Evolutionary conservation across 2,888 invertebrate species (phyloP), one percentile per base, ranked within the genome.

Genomic region (Lepidocyrtinus sp.): DNA sequence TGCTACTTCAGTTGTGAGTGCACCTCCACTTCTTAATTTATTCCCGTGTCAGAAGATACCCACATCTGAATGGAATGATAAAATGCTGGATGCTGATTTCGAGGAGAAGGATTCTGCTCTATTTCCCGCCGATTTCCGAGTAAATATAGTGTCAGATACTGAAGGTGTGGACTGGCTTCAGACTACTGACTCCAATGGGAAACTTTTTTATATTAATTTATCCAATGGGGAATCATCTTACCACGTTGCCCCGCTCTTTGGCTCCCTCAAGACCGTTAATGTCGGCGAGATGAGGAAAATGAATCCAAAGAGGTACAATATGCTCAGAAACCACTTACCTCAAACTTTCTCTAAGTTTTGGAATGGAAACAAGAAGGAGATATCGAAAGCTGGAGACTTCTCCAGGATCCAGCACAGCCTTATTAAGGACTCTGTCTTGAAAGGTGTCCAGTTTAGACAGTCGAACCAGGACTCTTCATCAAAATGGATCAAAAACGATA

Each of bases 181-280:
- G 82, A 85, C 82, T 59, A n/a, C 81, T 9, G 87, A 88, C 75
- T 82, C 83, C 15, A 82, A 84, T 67, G 88, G 88, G 2, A 87
- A 82, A 36, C 81, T 65, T 46, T 87, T 87, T 82, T 88, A 87
- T 82, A 75, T 88, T 1, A 87, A 89, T 74, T 84, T 84, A 67
- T 84, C 84, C 81, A 88, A 87, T 83, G 89, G 88, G n/a, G 87
- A 87, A 82, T 88, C 88, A 2, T 82, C 87, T 15, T 87, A 86
- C 75, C 75, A 84, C 25, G 69, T 79, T 22, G 24, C 61, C 5
- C 26, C 36, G n/a, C 24, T 64, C 0, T 25, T 76, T 45, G 65
- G 64, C 22, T 36, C 24, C 5, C 3, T 19, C 3, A 21, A 55
- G 2, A 55, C 46, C 64, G 50, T 69, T 21, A 59, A 64, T 22